Conservation (phyloP, 2,113 vertebrate genomes). For the Empidonax alnorum region DNA sequence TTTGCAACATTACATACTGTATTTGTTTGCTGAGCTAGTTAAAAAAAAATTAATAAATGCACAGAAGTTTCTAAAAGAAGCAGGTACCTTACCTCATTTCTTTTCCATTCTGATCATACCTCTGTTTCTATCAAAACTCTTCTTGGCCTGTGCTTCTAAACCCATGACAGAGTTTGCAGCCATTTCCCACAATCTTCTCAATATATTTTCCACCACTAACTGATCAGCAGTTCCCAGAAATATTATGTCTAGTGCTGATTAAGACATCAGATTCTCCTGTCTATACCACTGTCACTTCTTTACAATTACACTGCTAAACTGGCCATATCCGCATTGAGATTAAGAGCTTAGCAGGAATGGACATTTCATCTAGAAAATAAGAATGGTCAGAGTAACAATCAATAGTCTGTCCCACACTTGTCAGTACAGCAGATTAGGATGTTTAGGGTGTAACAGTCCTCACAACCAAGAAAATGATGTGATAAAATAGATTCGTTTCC, state of each 20-base stretch:
- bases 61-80: background rate
- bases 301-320: constrained; percentile 9
- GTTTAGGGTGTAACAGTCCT: background rate
- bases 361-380: constrained; percentile 57
- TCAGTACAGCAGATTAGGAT: background rate
- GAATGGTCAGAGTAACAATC: constrained; percentile 6
- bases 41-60: background rate
- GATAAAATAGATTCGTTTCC: background rate
- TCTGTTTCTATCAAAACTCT: background rate
- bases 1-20: background rate
- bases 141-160: background rate
- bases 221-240: constrained; percentile 16
- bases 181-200: background rate
- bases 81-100: background rate
- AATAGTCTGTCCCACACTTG: constrained; percentile 9
- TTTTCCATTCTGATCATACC: background rate
- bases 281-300: constrained; percentile 23
- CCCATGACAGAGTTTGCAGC: background rate
- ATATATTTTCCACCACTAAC: background rate
- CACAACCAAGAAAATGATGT: background rate
- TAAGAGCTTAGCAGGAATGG: constrained; percentile 49
- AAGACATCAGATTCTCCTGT: constrained; percentile 47
- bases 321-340: constrained; percentile 41
- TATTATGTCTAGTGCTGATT: constrained; percentile 24
- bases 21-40: background rate